Conservation (phyloP, 2,113 vertebrate genomes). For the Mastomys natalensis region DNA sequence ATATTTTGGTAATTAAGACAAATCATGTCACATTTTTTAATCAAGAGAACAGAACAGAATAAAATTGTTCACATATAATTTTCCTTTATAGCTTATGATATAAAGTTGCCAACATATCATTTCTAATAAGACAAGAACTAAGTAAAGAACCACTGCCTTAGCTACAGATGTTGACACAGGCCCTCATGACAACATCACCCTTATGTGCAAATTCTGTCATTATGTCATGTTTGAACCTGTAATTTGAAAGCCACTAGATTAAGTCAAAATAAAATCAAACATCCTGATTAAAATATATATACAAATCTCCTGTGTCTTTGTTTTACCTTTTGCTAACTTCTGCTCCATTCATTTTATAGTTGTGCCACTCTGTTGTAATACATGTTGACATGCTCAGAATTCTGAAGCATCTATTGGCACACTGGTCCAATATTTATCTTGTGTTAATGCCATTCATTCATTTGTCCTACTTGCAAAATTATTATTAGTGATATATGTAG, state of each 20-base stretch:
- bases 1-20: background rate
- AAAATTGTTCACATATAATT: background rate
- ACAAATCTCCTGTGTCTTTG: background rate
- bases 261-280: background rate
- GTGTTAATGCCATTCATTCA: background rate
- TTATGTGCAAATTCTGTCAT: background rate
- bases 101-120: background rate
- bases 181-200: background rate
- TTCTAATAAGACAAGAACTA: background rate
- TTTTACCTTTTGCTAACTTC: background rate
- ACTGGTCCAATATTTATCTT: background rate
- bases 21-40: background rate
- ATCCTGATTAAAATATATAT: background rate
- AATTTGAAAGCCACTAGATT: background rate
- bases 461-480: background rate
- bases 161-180: rapidly evolving
- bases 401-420: background rate
- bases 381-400: background rate
- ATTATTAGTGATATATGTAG: background rate
- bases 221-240: background rate
- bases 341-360: background rate
- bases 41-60: background rate
- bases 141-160: background rate
- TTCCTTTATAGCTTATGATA: background rate
- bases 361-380: background rate